Base-by-base conservation (phyloP, 2,797 vertebrate species). In the Rousettus madagascariensis region DNA sequence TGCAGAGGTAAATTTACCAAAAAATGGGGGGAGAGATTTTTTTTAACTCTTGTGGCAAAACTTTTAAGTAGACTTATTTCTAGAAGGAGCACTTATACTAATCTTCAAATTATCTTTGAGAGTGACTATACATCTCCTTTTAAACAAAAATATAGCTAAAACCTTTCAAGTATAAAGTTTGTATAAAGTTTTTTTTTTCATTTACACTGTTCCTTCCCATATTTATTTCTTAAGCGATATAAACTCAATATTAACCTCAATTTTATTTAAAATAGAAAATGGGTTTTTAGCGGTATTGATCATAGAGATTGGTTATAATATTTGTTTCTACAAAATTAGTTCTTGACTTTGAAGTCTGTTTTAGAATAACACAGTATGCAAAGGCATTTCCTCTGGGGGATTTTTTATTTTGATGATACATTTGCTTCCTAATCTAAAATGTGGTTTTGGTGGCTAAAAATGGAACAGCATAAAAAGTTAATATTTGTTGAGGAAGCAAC, bases 1-100 rank as follows among this genome's bases (percentile, higher is more conserved):
- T 92, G 99, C 99, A 66, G 99, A 99, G 99, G 99, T 99, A 98
- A 97, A 86, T 87, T 68, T 94, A 26, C 19, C 10, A 2, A 30
- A 36, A 28, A 19, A 24, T 2, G 3, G 36, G 1, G 72, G 43
- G 4, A 6, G 26, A 7, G 36, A 17, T n/a, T 69, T 69, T 33
- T 80, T 77, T 36, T 46, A 69, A 72, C 55, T 77, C 10, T 19
- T 24, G 10, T 16, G 59, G 51, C 28, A 84, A 24, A 66, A 78
- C 71, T 84, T 85, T 87, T 63, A 30, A 17, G 15, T 69, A 26
- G 20, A 49, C 53, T 69, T 88, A 55, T 74, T 82, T 86, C 11
- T 75, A n/a, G 59, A 94, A 83, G 38, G 15, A 87, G 24, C 33
- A 17, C 3, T 26, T 8, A 38, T 65, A 3, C 55, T 53, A 17